A percentile compares a stretch with the other conserved stretches of the same genome.
These are phyloP conservation scores for Apaloderma vittatum DNA, from an alignment of 2,113 vertebrate species.

Conservation along the genomic window DNA sequence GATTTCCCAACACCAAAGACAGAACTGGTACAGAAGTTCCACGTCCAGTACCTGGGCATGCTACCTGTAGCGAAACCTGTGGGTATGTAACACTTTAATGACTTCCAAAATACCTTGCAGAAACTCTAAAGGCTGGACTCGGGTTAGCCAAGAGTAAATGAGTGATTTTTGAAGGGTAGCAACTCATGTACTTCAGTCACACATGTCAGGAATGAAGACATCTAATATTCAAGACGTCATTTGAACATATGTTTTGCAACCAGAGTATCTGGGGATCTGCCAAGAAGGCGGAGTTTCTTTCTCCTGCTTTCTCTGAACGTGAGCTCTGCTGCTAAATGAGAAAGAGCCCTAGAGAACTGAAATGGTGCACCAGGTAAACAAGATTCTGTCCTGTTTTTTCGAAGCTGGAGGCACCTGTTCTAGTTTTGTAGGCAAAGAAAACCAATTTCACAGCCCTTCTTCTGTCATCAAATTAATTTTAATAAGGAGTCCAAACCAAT, in stretches of 20 bases:
- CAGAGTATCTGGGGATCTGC: not conserved
- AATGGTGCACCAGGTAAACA: not conserved
- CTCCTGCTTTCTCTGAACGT: not conserved
- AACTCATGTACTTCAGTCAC: not conserved
- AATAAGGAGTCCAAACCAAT: not conserved
- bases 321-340: not conserved
- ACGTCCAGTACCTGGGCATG: conserved; percentile 93
- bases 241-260: not conserved
- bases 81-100: conserved; percentile 78
- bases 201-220: not conserved
- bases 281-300: not conserved
- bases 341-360: not conserved
- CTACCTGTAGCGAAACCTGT: conserved; percentile 90
- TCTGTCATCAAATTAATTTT: not conserved
- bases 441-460: not conserved
- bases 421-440: not conserved
- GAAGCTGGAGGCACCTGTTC: not conserved
- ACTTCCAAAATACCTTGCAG: not conserved
- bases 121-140: not conserved
- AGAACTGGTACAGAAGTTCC: conserved; percentile 96
- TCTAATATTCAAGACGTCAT: not conserved
- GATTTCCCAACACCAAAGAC: conserved; percentile 99
- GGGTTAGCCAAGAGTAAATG: not conserved
- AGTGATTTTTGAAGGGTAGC: not conserved
- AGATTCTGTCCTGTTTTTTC: not conserved